Evolutionary conservation across 2,113 vertebrate genomes (phyloP).

Genomic region (Urocynchramus pylzowi): DNA sequence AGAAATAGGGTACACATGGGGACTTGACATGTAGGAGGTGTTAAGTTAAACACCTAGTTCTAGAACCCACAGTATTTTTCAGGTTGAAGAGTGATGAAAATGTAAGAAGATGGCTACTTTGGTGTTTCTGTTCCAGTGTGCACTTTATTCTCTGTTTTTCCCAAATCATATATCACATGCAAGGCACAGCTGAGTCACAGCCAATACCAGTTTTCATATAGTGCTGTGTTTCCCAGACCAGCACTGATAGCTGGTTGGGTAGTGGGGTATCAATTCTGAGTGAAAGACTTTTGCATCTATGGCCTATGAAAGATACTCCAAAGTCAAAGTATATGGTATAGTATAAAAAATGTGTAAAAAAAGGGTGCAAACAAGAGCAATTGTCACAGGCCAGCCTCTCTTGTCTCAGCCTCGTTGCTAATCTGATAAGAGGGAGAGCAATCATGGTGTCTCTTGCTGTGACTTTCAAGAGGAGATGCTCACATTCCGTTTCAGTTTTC

Average conservation of each 20-base stretch:
- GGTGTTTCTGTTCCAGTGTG: not conserved
- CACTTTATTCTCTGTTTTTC: not conserved
- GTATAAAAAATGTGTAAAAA: not conserved
- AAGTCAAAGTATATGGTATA: not conserved
- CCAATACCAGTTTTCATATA: not conserved
- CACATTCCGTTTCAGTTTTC: not conserved
- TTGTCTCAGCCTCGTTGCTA: fast-evolving
- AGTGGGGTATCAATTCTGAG: not conserved
- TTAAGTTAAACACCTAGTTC: not conserved
- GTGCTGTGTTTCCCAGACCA: not conserved
- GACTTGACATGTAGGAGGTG: not conserved
- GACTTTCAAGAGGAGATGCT: not conserved
- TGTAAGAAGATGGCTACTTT: not conserved
- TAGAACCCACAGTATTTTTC: not conserved
- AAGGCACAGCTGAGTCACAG: not conserved
- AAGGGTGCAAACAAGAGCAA: not conserved
- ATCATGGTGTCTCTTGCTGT: too few species aligned
- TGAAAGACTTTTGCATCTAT: not conserved
- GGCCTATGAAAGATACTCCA: not conserved
- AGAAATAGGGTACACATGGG: not conserved
- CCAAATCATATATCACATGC: not conserved
- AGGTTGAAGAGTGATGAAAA: not conserved
- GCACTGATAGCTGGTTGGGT: not conserved
- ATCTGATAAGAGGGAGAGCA: not conserved
- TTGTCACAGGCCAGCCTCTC: not conserved